A percentile compares a stretch with the other conserved stretches of the same genome.
Evolutionary conservation across 2,797 vertebrate genomes (phyloP).

Genomic region (Cossypha caffra): DNA sequence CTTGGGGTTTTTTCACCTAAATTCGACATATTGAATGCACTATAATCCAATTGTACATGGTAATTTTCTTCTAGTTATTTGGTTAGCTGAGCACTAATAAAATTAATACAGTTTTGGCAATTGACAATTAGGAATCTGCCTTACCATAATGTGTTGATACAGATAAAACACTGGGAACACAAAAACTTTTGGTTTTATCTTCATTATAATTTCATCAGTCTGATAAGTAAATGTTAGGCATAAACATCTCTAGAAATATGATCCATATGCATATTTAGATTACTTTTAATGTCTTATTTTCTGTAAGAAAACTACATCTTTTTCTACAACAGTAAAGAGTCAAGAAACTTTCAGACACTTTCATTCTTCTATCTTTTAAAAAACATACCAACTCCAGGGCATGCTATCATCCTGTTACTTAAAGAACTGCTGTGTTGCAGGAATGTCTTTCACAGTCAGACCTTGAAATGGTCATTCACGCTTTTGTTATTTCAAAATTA

Average conservation of each 20-base stretch:
- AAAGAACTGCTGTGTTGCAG: neutral
- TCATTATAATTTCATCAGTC: neutral
- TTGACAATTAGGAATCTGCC: neutral
- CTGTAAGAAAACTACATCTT: neutral
- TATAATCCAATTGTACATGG: neutral
- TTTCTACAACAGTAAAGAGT: neutral
- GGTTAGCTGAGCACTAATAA: neutral
- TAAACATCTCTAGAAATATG: neutral
- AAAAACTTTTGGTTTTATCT: neutral
- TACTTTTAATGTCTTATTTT: neutral
- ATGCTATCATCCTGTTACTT: neutral
- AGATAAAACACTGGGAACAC: neutral
- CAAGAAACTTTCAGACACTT: neutral
- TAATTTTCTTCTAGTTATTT: neutral
- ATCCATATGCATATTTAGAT: neutral
- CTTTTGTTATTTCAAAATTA: constrained; percentile 61
- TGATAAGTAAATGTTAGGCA: neutral
- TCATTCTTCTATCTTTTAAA: neutral
- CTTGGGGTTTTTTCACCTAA: accelerated
- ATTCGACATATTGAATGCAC: neutral
- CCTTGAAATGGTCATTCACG: constrained; percentile 52
- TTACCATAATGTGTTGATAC: neutral
- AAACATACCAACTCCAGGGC: neutral
- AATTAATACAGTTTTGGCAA: neutral
- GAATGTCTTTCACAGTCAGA: constrained; percentile 35